These are phyloP conservation scores for Galerucella calmariensis DNA, from an alignment of 2,888 invertebrate genomes.

Conservation along the genomic window DNA sequence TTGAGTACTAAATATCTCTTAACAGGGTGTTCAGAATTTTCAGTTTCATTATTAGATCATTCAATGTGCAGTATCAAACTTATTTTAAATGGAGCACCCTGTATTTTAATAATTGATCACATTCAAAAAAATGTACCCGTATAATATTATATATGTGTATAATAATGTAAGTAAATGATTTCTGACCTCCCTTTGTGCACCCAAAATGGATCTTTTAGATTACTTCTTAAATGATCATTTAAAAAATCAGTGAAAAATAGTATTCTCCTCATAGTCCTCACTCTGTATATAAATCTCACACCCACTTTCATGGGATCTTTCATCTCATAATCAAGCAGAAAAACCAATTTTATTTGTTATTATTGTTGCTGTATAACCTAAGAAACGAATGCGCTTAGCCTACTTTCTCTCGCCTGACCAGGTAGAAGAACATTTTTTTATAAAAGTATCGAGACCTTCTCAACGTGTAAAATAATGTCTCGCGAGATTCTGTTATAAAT, in stretches of 20 bases:
- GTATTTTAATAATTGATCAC: no score
- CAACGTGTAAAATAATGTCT: slow-evolving; percentile 7
- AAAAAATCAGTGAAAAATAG: background rate
- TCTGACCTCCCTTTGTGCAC: no score
- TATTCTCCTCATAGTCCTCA: background rate
- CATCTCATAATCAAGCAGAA: slow-evolving; percentile 28
- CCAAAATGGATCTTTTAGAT: no score
- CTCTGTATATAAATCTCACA: slow-evolving; percentile 16
- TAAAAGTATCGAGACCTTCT: slow-evolving; percentile 25
- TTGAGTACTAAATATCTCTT: no score
- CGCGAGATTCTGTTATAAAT: background rate
- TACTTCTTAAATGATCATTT: background rate
- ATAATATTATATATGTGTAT: no score
- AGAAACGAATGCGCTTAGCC: slow-evolving; percentile 32
- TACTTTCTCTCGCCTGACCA: slow-evolving; percentile 38
- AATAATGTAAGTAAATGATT: no score
- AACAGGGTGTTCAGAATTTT: no score
- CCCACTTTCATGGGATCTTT: slow-evolving; percentile 27
- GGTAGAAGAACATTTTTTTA: slow-evolving; percentile 1
- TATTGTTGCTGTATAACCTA: slow-evolving; percentile 26
- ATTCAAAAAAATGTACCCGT: no score
- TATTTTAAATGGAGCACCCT: no score
- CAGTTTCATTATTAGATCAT: no score
- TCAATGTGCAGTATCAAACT: no score
- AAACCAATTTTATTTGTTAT: slow-evolving; percentile 34